Conservation (phyloP, 2,797 vertebrate species). For the Lateolabrax maculatus region DNA sequence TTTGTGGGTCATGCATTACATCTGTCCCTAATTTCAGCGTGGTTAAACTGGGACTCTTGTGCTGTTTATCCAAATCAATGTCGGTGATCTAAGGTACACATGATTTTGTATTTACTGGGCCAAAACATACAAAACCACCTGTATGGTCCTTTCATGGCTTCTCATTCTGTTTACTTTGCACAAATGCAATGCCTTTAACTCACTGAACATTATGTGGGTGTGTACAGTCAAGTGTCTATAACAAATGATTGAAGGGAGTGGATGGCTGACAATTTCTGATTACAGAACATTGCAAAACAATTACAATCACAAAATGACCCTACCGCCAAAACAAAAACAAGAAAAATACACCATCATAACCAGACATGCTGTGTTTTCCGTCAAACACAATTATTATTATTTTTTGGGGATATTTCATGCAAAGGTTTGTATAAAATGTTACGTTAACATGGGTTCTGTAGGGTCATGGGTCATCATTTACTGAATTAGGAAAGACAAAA, state of each 20-base stretch:
- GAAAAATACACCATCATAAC: conserved; percentile 2
- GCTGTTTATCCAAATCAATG: conserved; percentile 21
- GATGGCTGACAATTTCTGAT: conserved; percentile 14
- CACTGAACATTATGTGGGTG: conserved; percentile 14
- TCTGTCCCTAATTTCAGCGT: background rate
- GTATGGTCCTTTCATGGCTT: conserved; percentile 15
- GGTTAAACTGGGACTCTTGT: background rate
- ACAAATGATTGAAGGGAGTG: conserved; percentile 25
- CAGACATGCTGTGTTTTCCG: background rate
- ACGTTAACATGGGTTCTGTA: background rate
- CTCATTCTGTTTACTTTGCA: conserved; percentile 14
- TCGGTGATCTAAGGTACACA: conserved; percentile 17
- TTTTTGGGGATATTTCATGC: background rate
- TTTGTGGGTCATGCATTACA: background rate
- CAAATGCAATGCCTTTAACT: conserved; percentile 29
- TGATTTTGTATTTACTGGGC: conserved; percentile 24
- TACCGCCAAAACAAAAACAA: background rate
- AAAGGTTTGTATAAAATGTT: background rate
- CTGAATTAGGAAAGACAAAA: conserved; percentile 39
- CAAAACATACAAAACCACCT: conserved; percentile 21
- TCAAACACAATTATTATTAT: background rate
- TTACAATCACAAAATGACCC: conserved; percentile 19
- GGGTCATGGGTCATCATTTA: conserved; percentile 16
- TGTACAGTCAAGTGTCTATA: conserved; percentile 2
- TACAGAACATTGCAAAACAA: conserved; percentile 20